These are phyloP conservation scores for Hyppa rectilinea DNA, from an alignment of 2,888 invertebrate genomes.

Conservation along the genomic window DNA sequence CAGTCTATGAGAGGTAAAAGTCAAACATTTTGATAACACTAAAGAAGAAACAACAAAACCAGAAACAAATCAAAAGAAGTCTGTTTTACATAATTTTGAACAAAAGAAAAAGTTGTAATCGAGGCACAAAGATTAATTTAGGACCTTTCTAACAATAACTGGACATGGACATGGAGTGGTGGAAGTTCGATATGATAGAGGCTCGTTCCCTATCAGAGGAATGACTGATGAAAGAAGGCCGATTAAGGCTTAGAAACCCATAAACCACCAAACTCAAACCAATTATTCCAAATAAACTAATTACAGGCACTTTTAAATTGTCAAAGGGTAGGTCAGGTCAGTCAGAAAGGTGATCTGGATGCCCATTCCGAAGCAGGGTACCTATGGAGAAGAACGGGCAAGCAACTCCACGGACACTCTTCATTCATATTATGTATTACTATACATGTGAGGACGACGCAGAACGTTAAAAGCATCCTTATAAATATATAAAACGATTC, in stretches of 20 bases:
- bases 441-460: too few relatives aligned
- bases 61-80: not conserved
- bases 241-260: not conserved
- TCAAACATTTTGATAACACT: not conserved
- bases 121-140: not conserved
- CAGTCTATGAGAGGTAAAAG: not conserved
- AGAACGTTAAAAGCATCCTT: too few relatives aligned
- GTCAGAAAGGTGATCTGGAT: too few relatives aligned
- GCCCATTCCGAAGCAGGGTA: too few relatives aligned
- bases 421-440: too few relatives aligned
- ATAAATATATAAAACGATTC: too few relatives aligned
- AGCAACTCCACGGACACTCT: too few relatives aligned
- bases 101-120: not conserved
- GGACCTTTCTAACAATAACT: not conserved
- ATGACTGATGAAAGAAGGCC: not conserved
- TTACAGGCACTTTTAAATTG: too few relatives aligned
- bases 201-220: not conserved
- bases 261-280: not conserved
- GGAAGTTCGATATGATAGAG: not conserved
- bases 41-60: not conserved
- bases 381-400: too few relatives aligned
- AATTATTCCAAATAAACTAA: too few relatives aligned
- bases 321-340: too few relatives aligned
- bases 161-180: too few relatives aligned
- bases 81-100: not conserved